phyloP scores from a whole-genome alignment of 2,113 vertebrate species.

The Zeus faber region DNA sequence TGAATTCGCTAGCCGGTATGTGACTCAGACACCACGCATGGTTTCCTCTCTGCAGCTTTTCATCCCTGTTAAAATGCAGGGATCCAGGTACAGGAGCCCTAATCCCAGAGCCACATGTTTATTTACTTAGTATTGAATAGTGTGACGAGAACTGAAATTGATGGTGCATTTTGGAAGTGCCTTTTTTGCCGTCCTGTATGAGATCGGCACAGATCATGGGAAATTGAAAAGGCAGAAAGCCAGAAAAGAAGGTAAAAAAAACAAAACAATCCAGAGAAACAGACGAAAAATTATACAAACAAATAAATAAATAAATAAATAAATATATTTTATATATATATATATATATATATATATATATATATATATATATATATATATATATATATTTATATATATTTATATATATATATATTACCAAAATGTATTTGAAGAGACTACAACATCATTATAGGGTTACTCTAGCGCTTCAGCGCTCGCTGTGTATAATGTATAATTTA shows the following conservation, averaged over 20 bases:
- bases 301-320: too few relatives aligned
- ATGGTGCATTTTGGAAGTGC: background rate
- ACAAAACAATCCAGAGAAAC: too few relatives aligned
- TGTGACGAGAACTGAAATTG: background rate
- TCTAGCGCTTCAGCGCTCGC: constrained; percentile 21
- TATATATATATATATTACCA: background rate
- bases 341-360: background rate
- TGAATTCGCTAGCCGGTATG: background rate
- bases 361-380: background rate
- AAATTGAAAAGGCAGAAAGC: background rate
- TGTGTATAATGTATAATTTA: constrained; percentile 56
- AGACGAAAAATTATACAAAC: too few relatives aligned
- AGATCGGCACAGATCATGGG: background rate
- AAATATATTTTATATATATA: background rate
- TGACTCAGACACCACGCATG: constrained; percentile 24
- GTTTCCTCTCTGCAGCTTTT: too few relatives aligned
- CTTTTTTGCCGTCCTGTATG: background rate
- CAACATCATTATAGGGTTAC: constrained; percentile 36
- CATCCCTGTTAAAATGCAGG: too few relatives aligned
- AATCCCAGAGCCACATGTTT: too few relatives aligned
- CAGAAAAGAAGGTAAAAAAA: background rate
- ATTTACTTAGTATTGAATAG: background rate
- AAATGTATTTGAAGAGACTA: background rate
- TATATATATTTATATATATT: background rate
- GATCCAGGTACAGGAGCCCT: too few relatives aligned